Conservation (phyloP, 1,140 invertebrate genomes). For the Periplaneta americana region DNA sequence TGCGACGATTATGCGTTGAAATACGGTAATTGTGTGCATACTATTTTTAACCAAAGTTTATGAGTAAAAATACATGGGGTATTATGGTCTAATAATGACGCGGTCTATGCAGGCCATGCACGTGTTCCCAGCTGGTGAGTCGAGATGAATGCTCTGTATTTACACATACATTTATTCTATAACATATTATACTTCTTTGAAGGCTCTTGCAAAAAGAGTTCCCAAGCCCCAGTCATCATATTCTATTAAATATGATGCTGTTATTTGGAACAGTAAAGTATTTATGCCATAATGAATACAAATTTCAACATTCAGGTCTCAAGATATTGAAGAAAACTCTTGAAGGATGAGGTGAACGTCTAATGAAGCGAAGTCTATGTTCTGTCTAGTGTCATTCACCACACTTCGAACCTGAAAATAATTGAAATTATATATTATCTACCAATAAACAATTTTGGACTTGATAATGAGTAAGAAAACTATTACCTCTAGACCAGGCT, state of each 20-base stretch:
- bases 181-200: neutral
- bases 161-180: neutral
- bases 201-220: neutral
- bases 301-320: neutral
- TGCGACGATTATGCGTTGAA: neutral
- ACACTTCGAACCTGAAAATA: slow-evolving; percentile 34
- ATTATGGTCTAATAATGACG: neutral
- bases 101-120: neutral
- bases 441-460: too few relatives aligned
- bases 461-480: too few relatives aligned
- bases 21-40: neutral
- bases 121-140: neutral
- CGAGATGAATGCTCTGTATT: neutral
- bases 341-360: slow-evolving; percentile 36
- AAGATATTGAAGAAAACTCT: slow-evolving; percentile 35
- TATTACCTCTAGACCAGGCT: too few relatives aligned
- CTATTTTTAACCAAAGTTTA: neutral
- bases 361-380: slow-evolving; percentile 36
- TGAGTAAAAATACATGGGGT: neutral
- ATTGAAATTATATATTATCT: neutral
- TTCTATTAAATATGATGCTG: neutral
- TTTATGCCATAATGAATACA: neutral
- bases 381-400: slow-evolving; percentile 39
- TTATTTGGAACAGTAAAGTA: neutral
- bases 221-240: neutral